Conservation (phyloP, 2,888 invertebrate species). For the Nomada flava region DNA sequence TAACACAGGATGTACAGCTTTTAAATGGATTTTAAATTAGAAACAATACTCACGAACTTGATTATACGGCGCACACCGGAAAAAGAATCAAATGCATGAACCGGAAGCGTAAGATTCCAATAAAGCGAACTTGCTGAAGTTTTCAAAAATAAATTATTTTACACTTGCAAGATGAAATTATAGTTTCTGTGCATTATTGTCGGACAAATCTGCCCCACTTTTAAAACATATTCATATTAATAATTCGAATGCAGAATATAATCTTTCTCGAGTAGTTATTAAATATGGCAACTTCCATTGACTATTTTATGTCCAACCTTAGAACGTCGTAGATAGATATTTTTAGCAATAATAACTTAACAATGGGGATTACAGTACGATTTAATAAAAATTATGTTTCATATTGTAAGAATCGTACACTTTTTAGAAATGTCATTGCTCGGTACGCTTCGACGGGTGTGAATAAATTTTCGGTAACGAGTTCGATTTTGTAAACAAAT, state of each 20-base stretch:
- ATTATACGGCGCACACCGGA: constrained; percentile 73
- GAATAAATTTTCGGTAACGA: constrained; percentile 72
- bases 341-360: constrained; percentile 9
- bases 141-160: background rate
- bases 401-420: constrained; percentile 43
- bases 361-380: constrained; percentile 67
- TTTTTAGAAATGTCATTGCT: constrained; percentile 47
- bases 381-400: constrained; percentile 38
- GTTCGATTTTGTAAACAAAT: constrained; percentile 3
- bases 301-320: background rate
- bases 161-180: background rate
- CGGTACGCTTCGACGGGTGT: constrained; percentile 73
- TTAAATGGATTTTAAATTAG: constrained; percentile 64
- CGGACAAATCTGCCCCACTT: background rate
- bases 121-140: background rate
- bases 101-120: constrained; percentile 58
- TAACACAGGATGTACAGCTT: constrained; percentile 52
- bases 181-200: constrained; percentile 2
- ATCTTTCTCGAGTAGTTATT: constrained; percentile 48
- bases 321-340: constrained; percentile 1
- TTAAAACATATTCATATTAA: background rate
- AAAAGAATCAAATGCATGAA: constrained; percentile 70
- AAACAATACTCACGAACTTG: constrained; percentile 73
- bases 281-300: constrained; percentile 62
- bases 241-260: background rate